Evolutionary conservation across 1,140 invertebrate species (phyloP).

Genomic region (Bombus sibiricus): DNA sequence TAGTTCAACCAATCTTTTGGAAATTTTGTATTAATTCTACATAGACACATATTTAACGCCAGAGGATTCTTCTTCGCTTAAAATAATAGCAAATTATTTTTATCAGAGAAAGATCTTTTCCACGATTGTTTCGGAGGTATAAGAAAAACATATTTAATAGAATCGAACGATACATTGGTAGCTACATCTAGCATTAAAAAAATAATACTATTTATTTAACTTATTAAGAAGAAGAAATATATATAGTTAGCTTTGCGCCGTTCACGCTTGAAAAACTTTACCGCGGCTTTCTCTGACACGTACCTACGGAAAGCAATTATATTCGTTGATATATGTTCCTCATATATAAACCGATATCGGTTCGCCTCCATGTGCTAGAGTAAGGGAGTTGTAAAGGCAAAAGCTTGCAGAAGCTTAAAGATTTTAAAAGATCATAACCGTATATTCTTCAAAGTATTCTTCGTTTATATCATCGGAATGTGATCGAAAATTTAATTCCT

Average conservation of each 20-base stretch:
- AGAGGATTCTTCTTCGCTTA: no score
- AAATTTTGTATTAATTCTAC: no score
- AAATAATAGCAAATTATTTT: no score
- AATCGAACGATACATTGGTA: no score
- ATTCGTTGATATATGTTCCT: conserved; percentile 22
- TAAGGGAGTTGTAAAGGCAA: not conserved
- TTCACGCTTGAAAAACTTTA: not conserved
- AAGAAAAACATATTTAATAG: no score
- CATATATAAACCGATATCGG: conserved; percentile 16
- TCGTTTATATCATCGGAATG: not conserved
- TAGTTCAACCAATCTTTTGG: no score
- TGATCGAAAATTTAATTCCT: not conserved
- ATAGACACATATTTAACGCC: no score
- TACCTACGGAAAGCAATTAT: conserved; percentile 12
- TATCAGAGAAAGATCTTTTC: no score
- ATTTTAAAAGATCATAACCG: not conserved
- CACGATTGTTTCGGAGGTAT: no score
- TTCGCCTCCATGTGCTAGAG: not conserved
- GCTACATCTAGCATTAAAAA: no score
- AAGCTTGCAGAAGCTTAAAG: not conserved
- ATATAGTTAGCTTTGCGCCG: not conserved
- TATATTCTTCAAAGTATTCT: not conserved
- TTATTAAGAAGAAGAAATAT: no score
- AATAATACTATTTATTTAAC: no score
- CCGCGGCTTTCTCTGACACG: not conserved